Conservation (phyloP, 2,888 invertebrate species). For the Scaptomyza tumidula region DNA sequence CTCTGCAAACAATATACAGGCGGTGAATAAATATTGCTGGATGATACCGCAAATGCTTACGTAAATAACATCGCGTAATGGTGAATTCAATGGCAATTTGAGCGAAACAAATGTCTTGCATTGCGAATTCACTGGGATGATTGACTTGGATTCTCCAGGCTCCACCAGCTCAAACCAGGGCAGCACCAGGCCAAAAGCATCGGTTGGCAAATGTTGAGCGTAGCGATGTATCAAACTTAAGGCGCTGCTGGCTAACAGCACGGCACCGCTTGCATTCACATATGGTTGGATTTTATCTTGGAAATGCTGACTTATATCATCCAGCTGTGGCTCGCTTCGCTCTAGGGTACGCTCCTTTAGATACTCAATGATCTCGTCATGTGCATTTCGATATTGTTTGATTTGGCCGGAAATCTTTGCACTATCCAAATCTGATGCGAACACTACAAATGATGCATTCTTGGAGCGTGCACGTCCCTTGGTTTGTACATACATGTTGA, state of each 20-base stretch:
- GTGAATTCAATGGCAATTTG: conserved; percentile 91
- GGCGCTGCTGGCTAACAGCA: conserved; percentile 65
- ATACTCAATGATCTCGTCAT: conserved; percentile 86
- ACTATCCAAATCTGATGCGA: conserved; percentile 84
- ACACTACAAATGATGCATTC: conserved; percentile 87
- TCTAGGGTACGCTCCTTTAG: conserved; percentile 86
- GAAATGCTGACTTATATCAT: conserved; percentile 87
- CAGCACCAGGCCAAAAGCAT: conserved; percentile 89
- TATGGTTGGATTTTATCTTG: conserved; percentile 81
- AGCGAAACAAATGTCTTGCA: conserved; percentile 84
- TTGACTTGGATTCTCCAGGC: not conserved
- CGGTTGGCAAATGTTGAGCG: conserved; percentile 90
- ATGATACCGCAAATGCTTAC: conserved; percentile 85
- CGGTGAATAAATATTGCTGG: not conserved
- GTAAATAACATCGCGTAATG: conserved; percentile 88
- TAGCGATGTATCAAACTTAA: conserved; percentile 90
- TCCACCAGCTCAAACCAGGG: conserved; percentile 84
- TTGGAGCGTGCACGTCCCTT: conserved; percentile 92
- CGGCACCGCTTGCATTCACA: conserved; percentile 69
- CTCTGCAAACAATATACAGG: conserved; percentile 85
- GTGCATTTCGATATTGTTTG: conserved; percentile 85
- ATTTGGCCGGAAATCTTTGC: conserved; percentile 83
- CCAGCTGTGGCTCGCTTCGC: conserved; percentile 85
- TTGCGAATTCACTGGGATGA: not conserved
- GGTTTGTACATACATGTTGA: conserved; percentile 94